A percentile compares a stretch with the other conserved stretches of the same genome.
phyloP scores from a whole-genome alignment of 2,888 invertebrate species.

The Unio pictorum region DNA sequence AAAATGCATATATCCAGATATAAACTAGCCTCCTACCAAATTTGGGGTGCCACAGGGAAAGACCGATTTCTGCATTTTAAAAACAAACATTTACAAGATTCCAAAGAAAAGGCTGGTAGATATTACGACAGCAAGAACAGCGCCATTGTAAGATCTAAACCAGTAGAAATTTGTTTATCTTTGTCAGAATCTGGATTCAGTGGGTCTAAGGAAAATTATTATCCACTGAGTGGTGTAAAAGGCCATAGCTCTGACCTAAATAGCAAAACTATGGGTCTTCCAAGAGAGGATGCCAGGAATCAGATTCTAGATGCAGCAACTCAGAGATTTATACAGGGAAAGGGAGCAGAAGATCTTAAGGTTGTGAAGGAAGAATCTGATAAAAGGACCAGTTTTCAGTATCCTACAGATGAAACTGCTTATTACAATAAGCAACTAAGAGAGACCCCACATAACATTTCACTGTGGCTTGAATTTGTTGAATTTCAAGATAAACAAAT shows the following conservation, averaged over 20 bases:
- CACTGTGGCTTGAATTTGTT: slow-evolving; percentile 72
- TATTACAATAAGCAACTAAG: slow-evolving; percentile 66
- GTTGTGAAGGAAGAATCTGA: slow-evolving; percentile 8
- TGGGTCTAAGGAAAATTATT: neutral
- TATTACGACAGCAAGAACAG: slow-evolving; percentile 56
- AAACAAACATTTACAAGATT: slow-evolving; percentile 27
- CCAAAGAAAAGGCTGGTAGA: slow-evolving; percentile 25
- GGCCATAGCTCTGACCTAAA: neutral
- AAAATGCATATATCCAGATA: slow-evolving; percentile 64
- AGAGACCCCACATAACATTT: slow-evolving; percentile 66
- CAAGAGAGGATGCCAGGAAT: slow-evolving; percentile 27
- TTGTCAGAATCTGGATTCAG: neutral
- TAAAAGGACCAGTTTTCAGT: slow-evolving; percentile 16
- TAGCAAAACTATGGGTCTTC: neutral
- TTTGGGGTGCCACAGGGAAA: slow-evolving; percentile 30
- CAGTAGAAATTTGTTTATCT: slow-evolving; percentile 10
- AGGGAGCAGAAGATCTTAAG: slow-evolving; percentile 19
- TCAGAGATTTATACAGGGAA: slow-evolving; percentile 59
- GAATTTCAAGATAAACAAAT: slow-evolving; percentile 68
- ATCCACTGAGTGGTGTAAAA: neutral
- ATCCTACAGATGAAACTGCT: slow-evolving; percentile 32
- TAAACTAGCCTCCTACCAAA: slow-evolving; percentile 19
- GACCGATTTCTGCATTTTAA: slow-evolving; percentile 14
- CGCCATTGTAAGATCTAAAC: slow-evolving; percentile 13
- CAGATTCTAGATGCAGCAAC: slow-evolving; percentile 56